Evolutionary conservation across 2,797 vertebrate genomes (phyloP), one percentile per base, ranked within the genome.

Genomic region (Chiroxiphia lanceolata): DNA sequence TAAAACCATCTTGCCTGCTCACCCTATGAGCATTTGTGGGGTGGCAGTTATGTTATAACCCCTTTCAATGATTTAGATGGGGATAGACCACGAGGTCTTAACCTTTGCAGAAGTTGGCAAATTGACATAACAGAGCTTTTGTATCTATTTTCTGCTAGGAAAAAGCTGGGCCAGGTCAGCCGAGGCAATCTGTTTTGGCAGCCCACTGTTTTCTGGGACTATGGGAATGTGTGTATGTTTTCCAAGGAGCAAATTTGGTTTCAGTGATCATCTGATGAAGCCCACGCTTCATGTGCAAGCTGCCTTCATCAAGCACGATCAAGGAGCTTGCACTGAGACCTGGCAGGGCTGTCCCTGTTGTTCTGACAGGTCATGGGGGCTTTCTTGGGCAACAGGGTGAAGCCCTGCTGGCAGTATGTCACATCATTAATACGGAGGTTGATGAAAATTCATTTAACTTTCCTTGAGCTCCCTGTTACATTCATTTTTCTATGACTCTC

Each of bases 31-130:
- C 25, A 26, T 57, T 27, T 25, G 8, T 14, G 5, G 16, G 15
- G 25, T 6, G 42, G 12, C 34, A 57, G 2, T 29, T 61, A 11
- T 1, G 3, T 27, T 61, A 12, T 1, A 4, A 45, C 5, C 15
- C 6, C 13, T 3, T 56, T 27, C 27, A 38, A 3, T 34, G 31
- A 10, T 3, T 77, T 17, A 63, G 18, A 34, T 1, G 5, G 22
- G 23, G 31, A 63, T 4, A 36, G 31, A 2, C n/a, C 6, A 2
- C 7, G 20, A 81, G 33, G 10, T 60, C 36, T 90, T 48, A 67
- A 27, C 23, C 34, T 68, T 34, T 53, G 42, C 47, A 72, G 54
- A 80, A 67, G 27, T 4, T 42, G 42, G 33, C 9, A 54, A 29
- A 29, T 34, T 50, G 23, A 10, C 25, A 34, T 54, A 36, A 38